Evolutionary conservation across 2,113 vertebrate genomes (phyloP), one percentile per base, ranked within the genome.

Genomic region (Pagrus major): DNA sequence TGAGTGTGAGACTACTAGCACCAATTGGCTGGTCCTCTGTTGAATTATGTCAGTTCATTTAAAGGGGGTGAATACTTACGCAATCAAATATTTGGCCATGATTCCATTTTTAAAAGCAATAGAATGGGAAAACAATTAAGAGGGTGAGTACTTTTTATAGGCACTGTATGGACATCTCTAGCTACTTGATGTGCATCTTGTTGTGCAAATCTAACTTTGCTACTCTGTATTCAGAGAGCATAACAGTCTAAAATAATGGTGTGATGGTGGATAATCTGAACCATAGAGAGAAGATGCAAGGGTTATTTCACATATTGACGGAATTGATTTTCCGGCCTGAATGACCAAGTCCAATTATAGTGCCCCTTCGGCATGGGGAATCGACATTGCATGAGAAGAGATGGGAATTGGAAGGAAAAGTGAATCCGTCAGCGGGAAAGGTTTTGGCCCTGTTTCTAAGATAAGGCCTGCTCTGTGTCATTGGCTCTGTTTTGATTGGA

Each of bases 251-350:
- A 73, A 39, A 70, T 18, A 44, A 31, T 35, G 39, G 9, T 58
- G 56, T 42, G 82, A 77, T 52, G 54, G 72, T 12, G 66, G 67
- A 81, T 76, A 76, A 81, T 78, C 80, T 59, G 67, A 80, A 56
- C 55, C 69, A 35, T 6, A 14, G 60, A 63, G 67, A 61, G 66
- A 80, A 42, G 54, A 63, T 20, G 59, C 55, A 10, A 55, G 55
- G 27, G 52, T 73, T 80, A 67, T 86, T 86, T 70, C 76, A 75
- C 70, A 69, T 84, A 74, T 86, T 87, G 85, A 87, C 84, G 67
- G 63, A 89, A 84, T 76, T 56, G 83, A 86, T 89, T 80, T 76
- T 81, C 71, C 68, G 74, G 63, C 70, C 58, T 74, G 74, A 83
- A 67, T 59, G 55, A 73, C 51, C 81, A 61, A 81, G 76, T 84